These are phyloP conservation scores for Cephalopterus ornatus DNA, from an alignment of 2,113 vertebrate genomes.

Conservation along the genomic window DNA sequence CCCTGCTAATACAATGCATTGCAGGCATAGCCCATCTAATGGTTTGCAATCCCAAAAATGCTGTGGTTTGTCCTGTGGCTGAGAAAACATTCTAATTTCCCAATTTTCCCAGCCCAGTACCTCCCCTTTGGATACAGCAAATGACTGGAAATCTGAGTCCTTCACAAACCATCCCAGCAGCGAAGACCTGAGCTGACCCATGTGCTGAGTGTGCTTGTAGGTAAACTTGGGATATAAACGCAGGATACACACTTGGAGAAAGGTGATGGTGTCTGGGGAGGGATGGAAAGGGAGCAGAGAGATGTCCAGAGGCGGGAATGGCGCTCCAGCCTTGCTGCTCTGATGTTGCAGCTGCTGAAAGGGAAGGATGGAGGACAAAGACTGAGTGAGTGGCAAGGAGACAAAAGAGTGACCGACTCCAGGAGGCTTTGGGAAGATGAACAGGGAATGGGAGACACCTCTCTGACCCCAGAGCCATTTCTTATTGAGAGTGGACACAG, in stretches of 20 bases:
- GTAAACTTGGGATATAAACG: background rate
- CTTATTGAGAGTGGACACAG: background rate
- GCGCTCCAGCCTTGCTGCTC: rapidly evolving
- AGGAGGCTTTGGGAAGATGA: background rate
- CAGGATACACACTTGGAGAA: background rate
- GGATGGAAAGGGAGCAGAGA: background rate
- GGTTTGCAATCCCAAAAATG: background rate
- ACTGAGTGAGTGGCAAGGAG: background rate
- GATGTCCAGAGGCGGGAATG: background rate
- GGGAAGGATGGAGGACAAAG: background rate
- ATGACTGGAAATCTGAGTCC: background rate
- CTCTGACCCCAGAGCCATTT: background rate
- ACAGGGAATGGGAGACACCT: background rate
- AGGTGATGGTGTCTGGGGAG: background rate
- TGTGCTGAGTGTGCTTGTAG: background rate
- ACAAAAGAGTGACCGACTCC: background rate
- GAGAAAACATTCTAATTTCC: background rate
- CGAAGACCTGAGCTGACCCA: background rate
- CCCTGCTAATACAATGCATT: background rate
- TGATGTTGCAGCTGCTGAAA: background rate
- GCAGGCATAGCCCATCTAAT: background rate
- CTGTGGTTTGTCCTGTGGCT: background rate
- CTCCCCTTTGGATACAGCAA: background rate
- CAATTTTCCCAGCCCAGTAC: background rate
- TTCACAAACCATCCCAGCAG: background rate